Conservation (phyloP, 2,888 invertebrate genomes). For the Baronia brevicornis region DNA sequence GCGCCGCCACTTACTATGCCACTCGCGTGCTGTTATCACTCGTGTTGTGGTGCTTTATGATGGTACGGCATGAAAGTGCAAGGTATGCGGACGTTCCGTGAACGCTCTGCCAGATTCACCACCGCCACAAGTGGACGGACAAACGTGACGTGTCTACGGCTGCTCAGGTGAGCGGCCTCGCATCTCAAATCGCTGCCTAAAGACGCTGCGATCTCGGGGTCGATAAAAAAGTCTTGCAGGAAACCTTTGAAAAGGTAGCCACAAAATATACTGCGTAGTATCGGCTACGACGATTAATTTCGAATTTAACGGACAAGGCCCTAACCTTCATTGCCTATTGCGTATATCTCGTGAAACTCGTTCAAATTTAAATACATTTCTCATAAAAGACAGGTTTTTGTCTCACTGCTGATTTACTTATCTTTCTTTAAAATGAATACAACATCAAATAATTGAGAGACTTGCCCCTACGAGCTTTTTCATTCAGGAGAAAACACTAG, state of each 20-base stretch:
- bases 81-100: slow-evolving; percentile 72
- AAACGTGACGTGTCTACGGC: slow-evolving; percentile 49
- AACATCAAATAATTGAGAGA: no score
- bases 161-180: slow-evolving; percentile 67
- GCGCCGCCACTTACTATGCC: slow-evolving; percentile 47
- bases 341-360: no score
- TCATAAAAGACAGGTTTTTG: no score
- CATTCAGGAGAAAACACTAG: no score
- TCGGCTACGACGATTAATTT: no score
- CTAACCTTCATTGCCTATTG: no score
- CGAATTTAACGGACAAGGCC: no score
- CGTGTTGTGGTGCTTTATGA: slow-evolving; percentile 71
- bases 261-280: slow-evolving; percentile 17
- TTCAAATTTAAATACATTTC: no score
- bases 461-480: no score
- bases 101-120: slow-evolving; percentile 42
- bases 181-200: slow-evolving; percentile 49
- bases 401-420: no score
- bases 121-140: slow-evolving; percentile 71
- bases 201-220: slow-evolving; percentile 60
- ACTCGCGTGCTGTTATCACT: slow-evolving; percentile 57
- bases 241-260: slow-evolving; percentile 23
- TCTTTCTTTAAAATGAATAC: no score
- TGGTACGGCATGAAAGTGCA: slow-evolving; percentile 68
- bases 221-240: slow-evolving; percentile 46